Percentiles rank a stretch among this genome's conserved stretches.
These are phyloP conservation scores for Escarpia spicata DNA, from an alignment of 2,888 invertebrate genomes.

Conservation along the genomic window DNA sequence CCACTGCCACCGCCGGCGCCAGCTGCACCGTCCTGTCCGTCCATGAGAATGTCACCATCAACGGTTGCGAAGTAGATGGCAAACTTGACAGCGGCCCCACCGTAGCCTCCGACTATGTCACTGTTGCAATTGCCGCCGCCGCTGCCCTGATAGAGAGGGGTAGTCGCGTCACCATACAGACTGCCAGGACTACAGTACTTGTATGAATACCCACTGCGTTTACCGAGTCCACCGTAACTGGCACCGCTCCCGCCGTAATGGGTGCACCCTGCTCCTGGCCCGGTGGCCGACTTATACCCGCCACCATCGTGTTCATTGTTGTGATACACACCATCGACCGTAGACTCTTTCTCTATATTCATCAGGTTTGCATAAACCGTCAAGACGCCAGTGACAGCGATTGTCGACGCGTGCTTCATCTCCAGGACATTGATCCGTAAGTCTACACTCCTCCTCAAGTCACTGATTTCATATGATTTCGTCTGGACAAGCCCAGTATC, in stretches of 20 bases:
- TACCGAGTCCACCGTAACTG: neutral
- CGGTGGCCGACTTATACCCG: constrained; percentile 40
- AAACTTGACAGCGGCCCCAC: constrained; percentile 42
- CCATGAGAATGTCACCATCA: constrained; percentile 39
- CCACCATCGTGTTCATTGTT: constrained; percentile 25
- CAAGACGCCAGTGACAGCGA: constrained; percentile 36
- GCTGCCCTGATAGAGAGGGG: constrained; percentile 47
- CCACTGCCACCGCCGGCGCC: constrained; percentile 52
- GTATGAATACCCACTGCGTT: neutral
- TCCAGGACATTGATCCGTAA: constrained; percentile 31
- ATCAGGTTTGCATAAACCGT: constrained; percentile 39
- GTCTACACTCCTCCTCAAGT: neutral
- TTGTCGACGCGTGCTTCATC: constrained; percentile 40
- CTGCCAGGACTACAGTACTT: neutral
- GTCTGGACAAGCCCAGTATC: constrained; percentile 35
- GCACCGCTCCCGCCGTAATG: constrained; percentile 23
- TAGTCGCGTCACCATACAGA: constrained; percentile 31
- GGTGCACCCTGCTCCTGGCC: constrained; percentile 43
- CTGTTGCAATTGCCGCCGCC: constrained; percentile 48
- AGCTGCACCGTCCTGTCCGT: constrained; percentile 38
- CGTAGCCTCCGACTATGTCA: constrained; percentile 31
- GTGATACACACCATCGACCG: constrained; percentile 38
- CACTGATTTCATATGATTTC: neutral
- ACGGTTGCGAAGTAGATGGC: neutral
- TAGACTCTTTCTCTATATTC: constrained; percentile 44